Evolutionary conservation across 2,113 vertebrate genomes (phyloP).

Genomic region (Sphaerodactylus townsendi): DNA sequence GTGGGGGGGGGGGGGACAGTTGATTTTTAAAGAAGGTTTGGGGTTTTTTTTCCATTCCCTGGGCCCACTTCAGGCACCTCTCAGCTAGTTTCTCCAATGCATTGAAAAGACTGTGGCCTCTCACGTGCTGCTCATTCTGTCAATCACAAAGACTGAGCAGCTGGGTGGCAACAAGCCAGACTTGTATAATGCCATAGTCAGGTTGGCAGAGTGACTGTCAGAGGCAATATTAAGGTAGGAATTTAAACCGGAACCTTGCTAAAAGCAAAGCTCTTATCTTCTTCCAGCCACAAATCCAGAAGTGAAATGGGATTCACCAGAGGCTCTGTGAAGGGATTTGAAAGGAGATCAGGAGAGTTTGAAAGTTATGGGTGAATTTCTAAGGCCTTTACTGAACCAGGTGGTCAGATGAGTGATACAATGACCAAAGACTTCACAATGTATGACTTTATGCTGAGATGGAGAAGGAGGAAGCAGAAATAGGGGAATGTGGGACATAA

Average conservation of each 20-base stretch:
- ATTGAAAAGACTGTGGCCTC: background rate
- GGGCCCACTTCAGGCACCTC: accelerated
- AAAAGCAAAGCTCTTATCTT: background rate
- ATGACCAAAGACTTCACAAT: background rate
- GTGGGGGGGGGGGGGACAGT: accelerated
- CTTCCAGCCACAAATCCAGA: background rate
- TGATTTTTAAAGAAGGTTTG: background rate
- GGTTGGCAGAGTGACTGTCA: background rate
- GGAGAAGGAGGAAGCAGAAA: background rate
- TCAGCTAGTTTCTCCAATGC: accelerated
- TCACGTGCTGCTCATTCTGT: accelerated
- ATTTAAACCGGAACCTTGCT: background rate
- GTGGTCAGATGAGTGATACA: background rate
- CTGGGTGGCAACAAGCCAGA: accelerated
- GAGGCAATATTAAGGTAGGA: background rate
- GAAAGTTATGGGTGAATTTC: constrained; percentile 3
- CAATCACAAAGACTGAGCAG: accelerated
- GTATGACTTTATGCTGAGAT: background rate
- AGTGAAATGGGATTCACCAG: background rate
- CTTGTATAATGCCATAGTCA: accelerated
- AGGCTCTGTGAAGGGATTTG: background rate
- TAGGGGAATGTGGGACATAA: background rate
- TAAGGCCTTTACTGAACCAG: background rate
- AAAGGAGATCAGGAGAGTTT: accelerated
- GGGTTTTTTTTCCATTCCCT: accelerated